Base-by-base conservation (phyloP, 2,888 invertebrate genomes). In the Lasioglossum zephyrum region DNA sequence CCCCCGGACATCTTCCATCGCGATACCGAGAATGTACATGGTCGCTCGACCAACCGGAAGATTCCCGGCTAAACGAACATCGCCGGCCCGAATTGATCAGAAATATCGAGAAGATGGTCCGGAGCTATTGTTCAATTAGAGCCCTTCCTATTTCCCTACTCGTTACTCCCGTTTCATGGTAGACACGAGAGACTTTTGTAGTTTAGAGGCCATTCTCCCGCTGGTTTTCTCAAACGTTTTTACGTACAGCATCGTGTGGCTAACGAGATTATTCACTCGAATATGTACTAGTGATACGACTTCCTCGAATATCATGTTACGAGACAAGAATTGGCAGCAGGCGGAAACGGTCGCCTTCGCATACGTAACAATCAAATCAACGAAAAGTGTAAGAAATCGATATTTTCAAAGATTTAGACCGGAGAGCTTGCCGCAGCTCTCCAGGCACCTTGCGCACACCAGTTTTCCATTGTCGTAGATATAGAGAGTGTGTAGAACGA, bases 1-100 rank as follows among this genome's bases (percentile, higher is more conserved):
- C 18, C 36, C 39, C 18, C 36, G 69, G 69, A 18, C 69, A 69
- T 69, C 69, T 69, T 69, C 39, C 39, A 69, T 69, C 69, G 69
- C 22, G 69, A 69, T 69, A 69, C 39, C 39, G 4, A 36, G 31
- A 31, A 31, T 18, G 39, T 11, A 69, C 39, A 69, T 63, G 31
- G 16, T 8, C 31, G 31, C 16, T 18, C 63, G 31, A 31, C 63
- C 16, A 8, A 31, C 31, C 63, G 63, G 18, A 31, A 63, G 31
- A 63, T 36, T 18, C 8, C 18, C 63, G 22, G 36, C 39, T 39
- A 22, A 69, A 69, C 22, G 36, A 36, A 36, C 69, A 4, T 22
- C 39, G 39, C 5, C 39, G 9, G 9, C 22, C 18, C 4, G 36
- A 39, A 22, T 39, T 69, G 69, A 39, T 39, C 22, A 22, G 69